phyloP scores from a whole-genome alignment of 1,140 invertebrate genomes.

The Archivesica marissinica region DNA sequence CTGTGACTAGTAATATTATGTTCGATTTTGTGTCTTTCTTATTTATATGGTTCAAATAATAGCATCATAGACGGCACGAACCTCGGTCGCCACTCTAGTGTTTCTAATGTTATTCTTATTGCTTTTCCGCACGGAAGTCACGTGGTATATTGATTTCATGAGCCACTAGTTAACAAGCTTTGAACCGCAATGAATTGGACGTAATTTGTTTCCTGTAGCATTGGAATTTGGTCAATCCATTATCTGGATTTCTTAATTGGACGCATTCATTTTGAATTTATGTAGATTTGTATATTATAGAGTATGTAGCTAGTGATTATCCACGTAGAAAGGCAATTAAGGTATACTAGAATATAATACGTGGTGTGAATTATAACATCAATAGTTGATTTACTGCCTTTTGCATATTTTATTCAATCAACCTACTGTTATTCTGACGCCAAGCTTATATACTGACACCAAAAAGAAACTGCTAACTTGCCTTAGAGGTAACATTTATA shows the following conservation, averaged over 20 bases:
- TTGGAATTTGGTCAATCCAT: neutral
- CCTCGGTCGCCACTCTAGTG: neutral
- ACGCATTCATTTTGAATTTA: neutral
- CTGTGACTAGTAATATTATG: neutral
- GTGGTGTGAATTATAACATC: too few species aligned
- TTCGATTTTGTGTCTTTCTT: neutral
- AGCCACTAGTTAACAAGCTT: neutral
- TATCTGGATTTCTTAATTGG: neutral
- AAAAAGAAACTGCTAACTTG: too few species aligned
- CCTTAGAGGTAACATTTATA: too few species aligned
- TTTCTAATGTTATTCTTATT: neutral
- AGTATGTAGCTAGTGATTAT: too few species aligned
- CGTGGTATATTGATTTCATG: neutral
- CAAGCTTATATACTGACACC: too few species aligned
- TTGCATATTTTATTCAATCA: too few species aligned
- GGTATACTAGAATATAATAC: too few species aligned
- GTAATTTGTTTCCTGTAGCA: slow-evolving; percentile 4
- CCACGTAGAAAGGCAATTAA: too few species aligned
- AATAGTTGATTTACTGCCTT: too few species aligned
- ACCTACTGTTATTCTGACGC: too few species aligned
- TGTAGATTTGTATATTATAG: neutral
- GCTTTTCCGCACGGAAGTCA: neutral
- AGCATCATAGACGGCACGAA: neutral
- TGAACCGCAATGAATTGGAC: neutral
- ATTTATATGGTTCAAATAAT: neutral